These are phyloP conservation scores for Ooceraea biroi DNA, from an alignment of 1,140 invertebrate genomes.

Conservation along the genomic window DNA sequence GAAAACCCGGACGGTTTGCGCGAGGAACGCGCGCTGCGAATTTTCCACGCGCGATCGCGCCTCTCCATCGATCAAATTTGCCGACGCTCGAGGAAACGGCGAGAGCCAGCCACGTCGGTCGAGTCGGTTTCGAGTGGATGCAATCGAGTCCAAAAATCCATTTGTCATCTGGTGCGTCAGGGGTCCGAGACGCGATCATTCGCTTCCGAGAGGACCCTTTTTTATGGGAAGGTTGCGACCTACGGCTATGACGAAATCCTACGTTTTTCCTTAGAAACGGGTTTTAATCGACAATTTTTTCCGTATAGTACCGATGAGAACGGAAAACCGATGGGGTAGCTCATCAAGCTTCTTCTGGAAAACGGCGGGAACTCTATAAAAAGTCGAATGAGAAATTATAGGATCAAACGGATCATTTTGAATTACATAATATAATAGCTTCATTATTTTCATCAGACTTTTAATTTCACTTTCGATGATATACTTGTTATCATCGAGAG, in stretches of 20 bases:
- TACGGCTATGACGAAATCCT: conserved; percentile 62
- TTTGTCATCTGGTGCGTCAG: conserved; percentile 82
- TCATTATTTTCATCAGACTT: not conserved
- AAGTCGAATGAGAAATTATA: not conserved
- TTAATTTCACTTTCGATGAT: not conserved
- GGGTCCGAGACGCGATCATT: conserved; percentile 54
- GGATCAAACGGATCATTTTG: not conserved
- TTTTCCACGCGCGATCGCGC: conserved; percentile 84
- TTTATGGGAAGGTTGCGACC: conserved; percentile 65
- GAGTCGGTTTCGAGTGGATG: conserved; percentile 75
- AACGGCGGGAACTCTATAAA: not conserved
- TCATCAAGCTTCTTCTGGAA: not conserved
- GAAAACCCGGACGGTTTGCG: conserved; percentile 68
- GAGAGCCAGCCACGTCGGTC: not conserved
- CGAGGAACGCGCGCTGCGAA: conserved; percentile 76
- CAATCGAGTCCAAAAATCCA: conserved; percentile 80
- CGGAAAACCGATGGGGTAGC: not conserved
- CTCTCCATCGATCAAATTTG: conserved; percentile 83
- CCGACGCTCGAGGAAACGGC: conserved; percentile 42
- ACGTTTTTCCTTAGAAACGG: conserved; percentile 41
- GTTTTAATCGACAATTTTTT: conserved; percentile 70
- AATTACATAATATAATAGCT: not conserved
- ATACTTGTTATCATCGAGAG: not conserved
- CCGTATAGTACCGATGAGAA: conserved; percentile 53
- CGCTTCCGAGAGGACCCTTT: conserved; percentile 73